These are phyloP conservation scores for Epinotia brunnichana DNA, from an alignment of 2,888 invertebrate species.

Conservation along the genomic window DNA sequence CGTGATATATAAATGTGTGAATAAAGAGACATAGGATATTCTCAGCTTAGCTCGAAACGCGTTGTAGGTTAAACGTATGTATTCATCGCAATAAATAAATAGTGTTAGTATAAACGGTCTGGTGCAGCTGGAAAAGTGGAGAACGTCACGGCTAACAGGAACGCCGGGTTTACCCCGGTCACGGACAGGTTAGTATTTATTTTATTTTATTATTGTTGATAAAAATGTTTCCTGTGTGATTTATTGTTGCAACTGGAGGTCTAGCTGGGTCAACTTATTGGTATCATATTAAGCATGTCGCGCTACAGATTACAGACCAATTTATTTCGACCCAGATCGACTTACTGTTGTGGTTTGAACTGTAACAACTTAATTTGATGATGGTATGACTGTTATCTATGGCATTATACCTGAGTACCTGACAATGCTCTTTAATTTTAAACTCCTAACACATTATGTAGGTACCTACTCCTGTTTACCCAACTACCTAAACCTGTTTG, in stretches of 20 bases:
- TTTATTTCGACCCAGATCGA: too few species aligned
- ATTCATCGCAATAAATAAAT: constrained; percentile 54
- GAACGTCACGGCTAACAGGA: constrained; percentile 67
- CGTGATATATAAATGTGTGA: constrained; percentile 48
- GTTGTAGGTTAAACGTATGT: constrained; percentile 36
- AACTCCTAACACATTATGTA: not conserved
- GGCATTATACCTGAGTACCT: not conserved
- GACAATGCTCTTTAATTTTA: not conserved
- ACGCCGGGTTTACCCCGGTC: constrained; percentile 73
- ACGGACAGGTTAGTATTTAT: constrained; percentile 68
- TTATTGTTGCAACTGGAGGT: too few species aligned
- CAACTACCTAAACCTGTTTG: constrained; percentile 14
- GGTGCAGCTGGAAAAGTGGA: constrained; percentile 73
- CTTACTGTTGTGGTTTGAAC: too few species aligned
- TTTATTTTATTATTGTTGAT: too few species aligned
- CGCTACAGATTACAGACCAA: too few species aligned
- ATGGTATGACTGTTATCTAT: too few species aligned
- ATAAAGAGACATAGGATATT: not conserved
- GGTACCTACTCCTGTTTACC: constrained; percentile 1
- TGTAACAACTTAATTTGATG: too few species aligned
- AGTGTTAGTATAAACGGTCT: constrained; percentile 49
- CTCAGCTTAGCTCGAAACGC: not conserved
- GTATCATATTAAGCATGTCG: too few species aligned
- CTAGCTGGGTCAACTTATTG: too few species aligned
- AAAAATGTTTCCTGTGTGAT: too few species aligned